Evolutionary conservation across 2,888 invertebrate genomes (phyloP).

Genomic region (Eretmocerus hayati): DNA sequence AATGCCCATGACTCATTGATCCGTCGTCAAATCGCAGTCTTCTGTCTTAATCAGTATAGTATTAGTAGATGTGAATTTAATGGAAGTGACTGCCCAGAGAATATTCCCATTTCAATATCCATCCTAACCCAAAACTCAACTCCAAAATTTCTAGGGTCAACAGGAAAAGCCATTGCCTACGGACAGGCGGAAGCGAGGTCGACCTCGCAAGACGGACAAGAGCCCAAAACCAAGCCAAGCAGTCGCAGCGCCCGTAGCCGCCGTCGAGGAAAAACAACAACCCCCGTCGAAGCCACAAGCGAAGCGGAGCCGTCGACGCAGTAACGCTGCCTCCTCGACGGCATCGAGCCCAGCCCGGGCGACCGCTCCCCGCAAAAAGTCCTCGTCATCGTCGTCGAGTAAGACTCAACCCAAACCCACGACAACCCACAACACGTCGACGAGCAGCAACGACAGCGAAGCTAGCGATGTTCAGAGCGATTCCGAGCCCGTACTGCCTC

Average conservation of each 20-base stretch:
- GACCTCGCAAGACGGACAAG: constrained; percentile 50
- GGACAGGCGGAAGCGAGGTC: constrained; percentile 47
- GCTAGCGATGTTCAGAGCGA: constrained; percentile 42
- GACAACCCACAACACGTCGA: constrained; percentile 38
- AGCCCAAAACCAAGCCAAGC: constrained; percentile 49
- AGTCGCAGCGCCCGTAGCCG: constrained; percentile 23
- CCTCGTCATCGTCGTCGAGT: constrained; percentile 13
- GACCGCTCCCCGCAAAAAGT: constrained; percentile 11
- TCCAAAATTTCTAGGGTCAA: constrained; percentile 24
- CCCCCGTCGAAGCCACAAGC: constrained; percentile 16
- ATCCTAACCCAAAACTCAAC: too few species aligned
- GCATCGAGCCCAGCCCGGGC: constrained; percentile 32
- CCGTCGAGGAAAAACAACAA: constrained; percentile 32
- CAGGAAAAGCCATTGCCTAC: constrained; percentile 44
- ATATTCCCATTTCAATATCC: too few species aligned
- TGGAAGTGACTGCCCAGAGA: too few species aligned
- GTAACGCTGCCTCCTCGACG: constrained; percentile 1
- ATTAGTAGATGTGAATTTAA: too few species aligned
- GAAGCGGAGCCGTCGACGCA: constrained; percentile 16
- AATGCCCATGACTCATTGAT: too few species aligned
- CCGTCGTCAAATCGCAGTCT: too few species aligned
- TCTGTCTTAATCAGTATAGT: too few species aligned
- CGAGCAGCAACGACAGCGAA: constrained; percentile 41
- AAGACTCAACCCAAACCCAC: constrained; percentile 47
- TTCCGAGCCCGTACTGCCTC: constrained; percentile 7